These are phyloP conservation scores for Channa argus DNA, from an alignment of 2,113 vertebrate genomes.

Conservation along the genomic window DNA sequence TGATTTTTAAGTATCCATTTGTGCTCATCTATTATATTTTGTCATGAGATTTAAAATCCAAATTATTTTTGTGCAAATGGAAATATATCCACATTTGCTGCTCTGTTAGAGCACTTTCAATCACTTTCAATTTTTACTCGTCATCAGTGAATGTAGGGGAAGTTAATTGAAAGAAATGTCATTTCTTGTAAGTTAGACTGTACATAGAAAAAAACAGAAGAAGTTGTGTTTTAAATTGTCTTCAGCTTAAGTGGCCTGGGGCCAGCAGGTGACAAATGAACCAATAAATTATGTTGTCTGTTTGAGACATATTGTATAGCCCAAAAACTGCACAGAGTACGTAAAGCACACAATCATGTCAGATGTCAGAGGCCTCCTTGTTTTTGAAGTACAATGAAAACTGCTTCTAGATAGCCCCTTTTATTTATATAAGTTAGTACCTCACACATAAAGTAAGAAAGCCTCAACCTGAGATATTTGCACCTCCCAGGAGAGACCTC, in stretches of 20 bases:
- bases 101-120: slow-evolving; percentile 52
- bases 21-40: slow-evolving; percentile 27
- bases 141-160: slow-evolving; percentile 45
- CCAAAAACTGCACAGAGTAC: slow-evolving; percentile 9
- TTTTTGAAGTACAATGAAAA: slow-evolving; percentile 7
- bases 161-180: slow-evolving; percentile 22
- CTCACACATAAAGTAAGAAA: slow-evolving; percentile 24
- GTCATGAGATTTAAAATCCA: slow-evolving; percentile 55
- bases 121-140: slow-evolving; percentile 46
- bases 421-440: slow-evolving; percentile 12
- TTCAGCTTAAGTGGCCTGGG: slow-evolving; percentile 40
- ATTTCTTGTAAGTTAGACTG: slow-evolving; percentile 14
- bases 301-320: slow-evolving; percentile 16
- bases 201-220: slow-evolving; percentile 18
- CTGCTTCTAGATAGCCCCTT: slow-evolving; percentile 25
- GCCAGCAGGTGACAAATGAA: slow-evolving; percentile 41
- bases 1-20: slow-evolving; percentile 49
- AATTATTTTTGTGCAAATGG: slow-evolving; percentile 28
- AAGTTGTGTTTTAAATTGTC: slow-evolving; percentile 58
- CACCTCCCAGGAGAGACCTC: slow-evolving; percentile 48
- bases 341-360: slow-evolving; percentile 28
- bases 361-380: slow-evolving; percentile 7
- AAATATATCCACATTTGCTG: slow-evolving; percentile 35
- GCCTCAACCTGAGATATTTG: slow-evolving; percentile 34
- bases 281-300: slow-evolving; percentile 60